phyloP scores from a whole-genome alignment of 2,113 vertebrate species.

The Shinisaurus crocodilurus region DNA sequence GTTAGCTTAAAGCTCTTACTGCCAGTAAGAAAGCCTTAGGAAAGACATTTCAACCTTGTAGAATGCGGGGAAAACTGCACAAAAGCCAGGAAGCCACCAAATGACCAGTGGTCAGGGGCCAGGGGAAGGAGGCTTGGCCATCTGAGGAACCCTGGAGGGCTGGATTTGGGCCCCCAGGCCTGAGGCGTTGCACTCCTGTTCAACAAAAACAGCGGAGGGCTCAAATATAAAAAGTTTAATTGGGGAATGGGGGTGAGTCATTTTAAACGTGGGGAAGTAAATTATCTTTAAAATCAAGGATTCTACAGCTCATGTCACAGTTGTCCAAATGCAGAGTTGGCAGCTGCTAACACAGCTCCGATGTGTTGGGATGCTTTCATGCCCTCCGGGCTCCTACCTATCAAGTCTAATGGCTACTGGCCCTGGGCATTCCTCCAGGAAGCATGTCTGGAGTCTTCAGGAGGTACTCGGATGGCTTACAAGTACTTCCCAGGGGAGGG shows the following conservation, averaged over 20 bases:
- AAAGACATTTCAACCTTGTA: too few species aligned
- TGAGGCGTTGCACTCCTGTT: background rate
- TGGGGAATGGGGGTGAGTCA: background rate
- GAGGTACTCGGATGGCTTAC: background rate
- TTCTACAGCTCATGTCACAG: background rate
- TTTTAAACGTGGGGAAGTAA: background rate
- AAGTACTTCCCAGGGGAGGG: background rate
- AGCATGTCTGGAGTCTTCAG: background rate
- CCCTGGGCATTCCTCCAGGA: background rate
- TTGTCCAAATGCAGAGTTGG: background rate
- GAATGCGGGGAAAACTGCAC: too few species aligned
- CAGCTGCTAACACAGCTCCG: background rate
- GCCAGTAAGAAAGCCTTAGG: too few species aligned
- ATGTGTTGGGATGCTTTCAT: background rate
- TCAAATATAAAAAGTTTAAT: background rate
- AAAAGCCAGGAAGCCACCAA: too few species aligned
- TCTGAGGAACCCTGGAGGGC: too few species aligned
- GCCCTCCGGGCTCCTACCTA: background rate
- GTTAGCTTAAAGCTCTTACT: too few species aligned
- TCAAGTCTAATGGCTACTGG: background rate
- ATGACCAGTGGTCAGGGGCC: too few species aligned
- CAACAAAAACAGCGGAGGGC: background rate
- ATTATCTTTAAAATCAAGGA: background rate
- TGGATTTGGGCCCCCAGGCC: too few species aligned
- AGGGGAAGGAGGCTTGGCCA: too few species aligned